Base-by-base conservation (phyloP, 2,113 vertebrate species). In the Bufo gargarizans region DNA sequence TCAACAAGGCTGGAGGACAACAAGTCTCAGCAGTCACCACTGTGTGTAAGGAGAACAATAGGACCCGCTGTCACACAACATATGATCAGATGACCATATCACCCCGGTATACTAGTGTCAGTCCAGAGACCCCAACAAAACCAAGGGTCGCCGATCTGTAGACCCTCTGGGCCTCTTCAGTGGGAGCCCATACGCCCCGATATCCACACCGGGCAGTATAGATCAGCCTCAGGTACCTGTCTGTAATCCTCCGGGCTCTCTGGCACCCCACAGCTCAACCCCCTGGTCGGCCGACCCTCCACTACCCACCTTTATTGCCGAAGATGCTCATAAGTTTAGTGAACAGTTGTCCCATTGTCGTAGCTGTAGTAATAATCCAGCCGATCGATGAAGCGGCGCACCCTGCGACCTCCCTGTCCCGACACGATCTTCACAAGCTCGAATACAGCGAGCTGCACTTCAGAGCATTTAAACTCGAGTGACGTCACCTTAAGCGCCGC, bases 321-420 rank as follows among this genome's bases (percentile, higher is more conserved):
- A 91, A 92, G 50, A 91, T 80, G 63, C 79, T 50, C 91, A 90
- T 92, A 77, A 93, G 16, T 43, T 90, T 93, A 59, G 89, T 67
- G 3, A 92, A 86, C 63, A 91, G 89, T 50, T 92, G 89, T 53
- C 92, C 91, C 91, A 92, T 90, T n/a, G 72, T 71, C 61, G 12
- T n/a, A 3, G 19, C 4, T 9, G n/a, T 6, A 12, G 3, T 14
- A 6, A 13, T 22, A 19, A 78, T 69, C 53, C 45, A 14, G 17
- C 1, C 0, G 47, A 84, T 69, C 19, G 20, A 84, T 47, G 33
- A 22, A 1, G 22, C 22, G 17, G 7, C 56, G 47, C 49, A 7
- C 65, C n/a, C 50, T 56, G 20, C 45, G 78, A 20, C 50, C 49
- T 0, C 6, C 11, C 6, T 80, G 14, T 14, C 82, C 7, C 56